These are phyloP conservation scores for Loxodonta africana DNA, from an alignment of 2,113 vertebrate species.

Conservation along the genomic window DNA sequence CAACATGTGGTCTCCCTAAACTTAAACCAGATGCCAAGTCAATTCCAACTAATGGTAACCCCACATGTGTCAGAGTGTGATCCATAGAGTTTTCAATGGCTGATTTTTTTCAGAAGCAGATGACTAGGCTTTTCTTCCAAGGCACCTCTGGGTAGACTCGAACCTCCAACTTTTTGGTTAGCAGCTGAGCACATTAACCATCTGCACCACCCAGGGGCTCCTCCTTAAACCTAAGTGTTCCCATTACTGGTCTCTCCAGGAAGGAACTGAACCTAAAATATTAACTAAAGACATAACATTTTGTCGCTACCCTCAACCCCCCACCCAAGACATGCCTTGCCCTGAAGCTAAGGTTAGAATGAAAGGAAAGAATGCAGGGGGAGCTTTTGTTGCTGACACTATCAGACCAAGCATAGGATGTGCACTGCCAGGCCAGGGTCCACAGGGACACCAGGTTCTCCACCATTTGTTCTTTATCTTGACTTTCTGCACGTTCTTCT, in stretches of 20 bases:
- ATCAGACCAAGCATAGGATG: not conserved
- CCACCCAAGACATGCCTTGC: slow-evolving; percentile 20
- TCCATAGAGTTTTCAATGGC: not conserved
- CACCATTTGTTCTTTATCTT: slow-evolving; percentile 81
- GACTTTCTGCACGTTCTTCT: slow-evolving; percentile 56
- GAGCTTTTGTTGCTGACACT: not conserved
- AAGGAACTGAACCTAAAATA: not conserved
- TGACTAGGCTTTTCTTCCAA: not conserved
- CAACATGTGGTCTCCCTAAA: not conserved
- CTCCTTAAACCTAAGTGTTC: not conserved
- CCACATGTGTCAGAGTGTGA: not conserved
- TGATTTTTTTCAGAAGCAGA: not conserved
- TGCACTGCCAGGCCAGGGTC: not conserved
- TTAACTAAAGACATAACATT: not conserved
- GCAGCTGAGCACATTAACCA: not conserved
- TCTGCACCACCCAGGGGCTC: not conserved
- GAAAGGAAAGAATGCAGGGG: not conserved
- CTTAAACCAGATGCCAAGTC: not conserved
- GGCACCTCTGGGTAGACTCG: too few relatives aligned
- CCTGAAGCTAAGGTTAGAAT: not conserved
- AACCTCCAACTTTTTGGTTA: not conserved
- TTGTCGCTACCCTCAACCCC: not conserved
- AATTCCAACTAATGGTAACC: not conserved
- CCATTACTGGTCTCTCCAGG: not conserved
- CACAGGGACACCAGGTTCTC: not conserved